Evolutionary conservation across 2,888 invertebrate species (phyloP).

Genomic region (Horisme vitalbata): DNA sequence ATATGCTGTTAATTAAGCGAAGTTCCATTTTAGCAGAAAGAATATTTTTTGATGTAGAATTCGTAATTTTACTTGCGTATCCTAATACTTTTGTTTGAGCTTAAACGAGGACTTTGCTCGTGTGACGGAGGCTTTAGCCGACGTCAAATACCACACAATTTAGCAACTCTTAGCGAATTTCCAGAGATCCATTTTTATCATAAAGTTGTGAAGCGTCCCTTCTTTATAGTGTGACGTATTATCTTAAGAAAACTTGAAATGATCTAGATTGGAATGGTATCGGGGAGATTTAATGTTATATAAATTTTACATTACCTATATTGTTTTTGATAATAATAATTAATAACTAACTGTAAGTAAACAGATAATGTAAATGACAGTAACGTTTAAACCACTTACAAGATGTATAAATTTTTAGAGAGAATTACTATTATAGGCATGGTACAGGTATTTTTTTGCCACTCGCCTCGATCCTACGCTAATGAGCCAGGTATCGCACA

Average conservation of each 20-base stretch:
- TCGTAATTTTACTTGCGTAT: too few species aligned
- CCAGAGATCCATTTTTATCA: constrained; percentile 24
- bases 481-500: too few species aligned
- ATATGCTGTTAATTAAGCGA: too few species aligned
- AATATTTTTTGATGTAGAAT: too few species aligned
- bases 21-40: too few species aligned
- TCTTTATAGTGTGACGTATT: constrained; percentile 28
- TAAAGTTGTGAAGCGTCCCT: constrained; percentile 25
- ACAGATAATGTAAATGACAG: too few species aligned
- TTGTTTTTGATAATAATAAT: neutral
- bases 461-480: too few species aligned
- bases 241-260: constrained; percentile 14
- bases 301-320: neutral
- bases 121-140: constrained; percentile 9
- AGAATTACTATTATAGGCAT: too few species aligned
- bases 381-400: neutral
- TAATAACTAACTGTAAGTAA: too few species aligned
- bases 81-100: neutral
- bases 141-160: constrained; percentile 34
- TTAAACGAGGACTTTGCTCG: neutral
- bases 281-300: too few species aligned
- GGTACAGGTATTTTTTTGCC: too few species aligned
- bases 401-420: too few species aligned
- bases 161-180: constrained; percentile 31
- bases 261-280: constrained; percentile 12